Evolutionary conservation across 2,888 invertebrate genomes (phyloP), one percentile per base, ranked within the genome.

Genomic region (Chromoteleia sp.): DNA sequence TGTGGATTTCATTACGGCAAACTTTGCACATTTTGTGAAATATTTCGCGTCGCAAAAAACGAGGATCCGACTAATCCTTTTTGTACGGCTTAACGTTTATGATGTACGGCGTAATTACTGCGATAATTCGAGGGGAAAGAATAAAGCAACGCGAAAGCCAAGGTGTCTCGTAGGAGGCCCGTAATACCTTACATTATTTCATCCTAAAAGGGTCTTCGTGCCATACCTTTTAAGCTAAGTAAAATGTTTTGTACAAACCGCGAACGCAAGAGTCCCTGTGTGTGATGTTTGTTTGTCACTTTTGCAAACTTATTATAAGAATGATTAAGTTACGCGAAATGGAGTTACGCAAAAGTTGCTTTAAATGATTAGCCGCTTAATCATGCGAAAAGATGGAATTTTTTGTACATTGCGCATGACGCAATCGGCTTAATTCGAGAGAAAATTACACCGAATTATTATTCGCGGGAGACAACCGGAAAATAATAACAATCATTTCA

Each of bases 181-280:
- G 81, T 89, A 89, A 89, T 88, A 81, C 84, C 85, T 81, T 76
- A 84, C 87, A 87, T 89, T 89, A 89, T 84, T 86, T 86, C 81
- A 70, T 76, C 81, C 86, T 87, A 86, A 88, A 89, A 87, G 88
- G 86, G 79, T 84, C 83, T 50, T 19, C 39, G 58, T 17, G 52
- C 73, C 59, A 54, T 48, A 71, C 68, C 61, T 73, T 77, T 77
- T 75, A 84, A 84, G 85, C 85, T 84, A 80, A 85, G 86, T 87
- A 88, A 89, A 89, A 89, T 88, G 87, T 89, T 88, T 85, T 81
- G 85, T 84, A 84, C 85, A 54, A 61, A 54, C 68, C 68, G 21
- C 30, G 45, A 17, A 65, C 39, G 56, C 71, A 30, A 39, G 39
- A 39, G 58, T 45, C 48, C 25, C 61, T 43, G 52, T 56, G 21